Evolutionary conservation across 1,140 invertebrate species (phyloP).

Genomic region (Phortica variegata): DNA sequence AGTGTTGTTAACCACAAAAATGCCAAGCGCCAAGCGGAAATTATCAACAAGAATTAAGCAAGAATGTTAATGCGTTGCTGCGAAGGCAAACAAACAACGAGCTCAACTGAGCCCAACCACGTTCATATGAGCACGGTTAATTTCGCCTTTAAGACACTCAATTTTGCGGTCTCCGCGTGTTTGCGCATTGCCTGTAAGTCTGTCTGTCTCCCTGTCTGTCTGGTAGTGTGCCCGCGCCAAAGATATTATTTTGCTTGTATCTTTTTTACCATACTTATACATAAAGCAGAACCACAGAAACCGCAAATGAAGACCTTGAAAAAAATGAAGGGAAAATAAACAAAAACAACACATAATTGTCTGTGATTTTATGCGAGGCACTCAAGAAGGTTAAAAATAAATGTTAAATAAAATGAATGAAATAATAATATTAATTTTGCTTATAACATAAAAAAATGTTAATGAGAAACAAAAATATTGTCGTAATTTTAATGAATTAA

Average conservation of each 20-base stretch:
- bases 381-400: conserved; percentile 17
- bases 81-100: too few relatives aligned
- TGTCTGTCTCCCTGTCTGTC: too few relatives aligned
- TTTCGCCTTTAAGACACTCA: conserved; percentile 53
- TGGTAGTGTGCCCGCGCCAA: too few relatives aligned
- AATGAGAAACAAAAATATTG: conserved; percentile 13
- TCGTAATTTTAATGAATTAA: too few relatives aligned
- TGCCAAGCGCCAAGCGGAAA: too few relatives aligned
- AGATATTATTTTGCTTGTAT: too few relatives aligned
- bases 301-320: conserved; percentile 27
- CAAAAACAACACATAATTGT: conserved; percentile 18
- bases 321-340: conserved; percentile 2
- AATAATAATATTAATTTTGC: conserved; percentile 18
- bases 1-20: too few relatives aligned
- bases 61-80: too few relatives aligned
- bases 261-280: too few relatives aligned
- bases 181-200: conserved; percentile 29
- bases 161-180: conserved; percentile 34
- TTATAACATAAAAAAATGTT: background rate
- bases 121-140: conserved; percentile 28
- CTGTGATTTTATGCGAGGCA: conserved; percentile 1
- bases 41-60: too few relatives aligned
- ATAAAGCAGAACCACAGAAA: conserved; percentile 24
- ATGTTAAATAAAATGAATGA: background rate
- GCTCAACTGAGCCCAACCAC: too few relatives aligned